Evolutionary conservation across 2,113 vertebrate genomes (phyloP).

Genomic region (Channa maculata): DNA sequence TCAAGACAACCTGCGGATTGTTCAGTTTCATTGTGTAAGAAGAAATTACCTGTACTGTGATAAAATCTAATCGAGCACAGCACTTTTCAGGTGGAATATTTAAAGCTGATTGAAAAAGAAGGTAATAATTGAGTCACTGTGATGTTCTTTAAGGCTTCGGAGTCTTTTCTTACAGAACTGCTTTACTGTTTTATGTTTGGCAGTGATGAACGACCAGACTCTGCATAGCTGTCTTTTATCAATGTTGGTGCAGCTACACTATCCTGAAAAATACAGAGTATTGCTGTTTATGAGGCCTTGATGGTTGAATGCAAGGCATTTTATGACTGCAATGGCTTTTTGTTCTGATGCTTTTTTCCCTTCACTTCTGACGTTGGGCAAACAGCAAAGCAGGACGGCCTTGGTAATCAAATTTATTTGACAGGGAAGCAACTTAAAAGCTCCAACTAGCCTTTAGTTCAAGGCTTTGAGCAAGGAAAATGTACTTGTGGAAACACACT

Average conservation of each 20-base stretch:
- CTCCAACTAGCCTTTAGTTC: slow-evolving; percentile 75
- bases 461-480: slow-evolving; percentile 57
- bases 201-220: slow-evolving; percentile 60
- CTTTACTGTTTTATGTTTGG: slow-evolving; percentile 41
- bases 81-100: slow-evolving; percentile 20
- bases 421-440: slow-evolving; percentile 77
- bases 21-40: slow-evolving; percentile 3
- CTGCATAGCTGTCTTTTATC: slow-evolving; percentile 59
- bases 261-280: slow-evolving; percentile 51
- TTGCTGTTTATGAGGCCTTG: slow-evolving; percentile 54
- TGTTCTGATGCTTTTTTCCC: slow-evolving; percentile 38
- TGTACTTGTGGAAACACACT: slow-evolving; percentile 58
- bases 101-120: slow-evolving; percentile 32
- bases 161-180: slow-evolving; percentile 45
- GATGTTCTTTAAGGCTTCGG: slow-evolving; percentile 37
- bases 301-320: slow-evolving; percentile 64
- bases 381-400: slow-evolving; percentile 62
- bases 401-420: slow-evolving; percentile 79
- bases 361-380: slow-evolving; percentile 58
- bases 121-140: slow-evolving; percentile 45
- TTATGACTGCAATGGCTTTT: slow-evolving; percentile 67
- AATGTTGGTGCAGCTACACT: slow-evolving; percentile 47
- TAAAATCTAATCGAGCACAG: slow-evolving; percentile 7
- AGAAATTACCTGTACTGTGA: background rate
- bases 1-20: slow-evolving; percentile 39